Conservation (phyloP, 2,888 invertebrate genomes). For the Teleiodes luculella region DNA sequence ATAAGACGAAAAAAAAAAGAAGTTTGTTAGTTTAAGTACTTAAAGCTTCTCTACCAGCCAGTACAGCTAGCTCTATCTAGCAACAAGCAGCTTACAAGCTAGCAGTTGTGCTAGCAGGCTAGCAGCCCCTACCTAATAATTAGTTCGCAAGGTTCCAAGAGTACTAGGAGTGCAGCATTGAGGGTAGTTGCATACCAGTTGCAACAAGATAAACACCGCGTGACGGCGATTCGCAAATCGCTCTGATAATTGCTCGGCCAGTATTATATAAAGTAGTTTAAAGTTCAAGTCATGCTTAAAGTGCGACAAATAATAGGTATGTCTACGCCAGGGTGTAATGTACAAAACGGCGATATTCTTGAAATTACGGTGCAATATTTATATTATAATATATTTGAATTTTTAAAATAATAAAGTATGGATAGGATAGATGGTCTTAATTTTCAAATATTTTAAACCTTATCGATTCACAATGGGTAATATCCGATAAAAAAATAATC, state of each 20-base stretch:
- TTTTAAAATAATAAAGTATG: too few species aligned
- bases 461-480: too few species aligned
- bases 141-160: slow-evolving; percentile 25
- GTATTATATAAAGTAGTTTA: not conserved
- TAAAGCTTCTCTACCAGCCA: slow-evolving; percentile 19
- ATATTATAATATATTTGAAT: too few species aligned
- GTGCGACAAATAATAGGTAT: not conserved
- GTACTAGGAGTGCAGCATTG: not conserved
- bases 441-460: too few species aligned
- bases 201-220: slow-evolving; percentile 16
- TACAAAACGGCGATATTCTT: too few species aligned
- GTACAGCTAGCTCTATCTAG: slow-evolving; percentile 19
- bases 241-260: slow-evolving; percentile 11
- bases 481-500: too few species aligned
- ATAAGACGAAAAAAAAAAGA: too few species aligned
- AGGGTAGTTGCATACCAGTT: slow-evolving; percentile 1
- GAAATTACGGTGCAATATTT: too few species aligned
- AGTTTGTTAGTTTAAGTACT: not conserved
- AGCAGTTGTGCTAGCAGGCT: not conserved
- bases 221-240: slow-evolving; percentile 16
- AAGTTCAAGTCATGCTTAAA: not conserved
- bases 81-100: slow-evolving; percentile 18
- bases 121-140: slow-evolving; percentile 35
- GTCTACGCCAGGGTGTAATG: not conserved
- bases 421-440: too few species aligned